Evolutionary conservation across 2,113 vertebrate genomes (phyloP), one percentile per base, ranked within the genome.

Genomic region (Pomatorhinus ruficollis): DNA sequence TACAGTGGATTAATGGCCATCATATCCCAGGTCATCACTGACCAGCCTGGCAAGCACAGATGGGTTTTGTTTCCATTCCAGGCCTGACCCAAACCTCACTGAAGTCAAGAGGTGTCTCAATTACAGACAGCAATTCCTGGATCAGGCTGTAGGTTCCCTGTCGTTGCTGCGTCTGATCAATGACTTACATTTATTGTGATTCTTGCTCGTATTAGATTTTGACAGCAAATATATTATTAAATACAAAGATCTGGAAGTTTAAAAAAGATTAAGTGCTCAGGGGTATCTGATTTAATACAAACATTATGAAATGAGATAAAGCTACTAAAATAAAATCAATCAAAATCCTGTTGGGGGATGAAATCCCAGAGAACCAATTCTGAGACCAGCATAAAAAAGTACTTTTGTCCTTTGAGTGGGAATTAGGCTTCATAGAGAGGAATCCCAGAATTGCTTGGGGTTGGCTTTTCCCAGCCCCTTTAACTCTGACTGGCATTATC

Each of bases 321-420:
- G 79, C 53, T 81, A 87, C 56, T 81, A 88, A 93, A 96, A 80
- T 69, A 60, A 91, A 94, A 97, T 94, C 90, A 91, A 94, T 95
- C 91, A 93, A 91, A 96, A 87, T 60, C 75, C 77, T 76, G 21
- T 79, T 90, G 84, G 61, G 64, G 45, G 87, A 93, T 39, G 49
- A 80, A 83, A 91, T 87, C 52, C 61, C 44, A 83, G 57, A 90
- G 83, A 81, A n/a, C 35, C 44, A 77, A 6, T 47, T 84, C 59
- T 80, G 54, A 72, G 69, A 82, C 5, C 53, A 70, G 49, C 83
- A 80, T 37, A 78, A 82, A 25, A 85, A 89, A 89, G 10, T 60
- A 66, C 12, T 88, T 93, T 69, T 76, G 52, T 80, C 77, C 68
- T 80, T 91, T 1, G 7, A 71, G 76, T 61, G 11, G 35, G 28